Evolutionary conservation across 1,140 invertebrate genomes (phyloP), one percentile per base, ranked within the genome.

Genomic region (Bombus confusus): DNA sequence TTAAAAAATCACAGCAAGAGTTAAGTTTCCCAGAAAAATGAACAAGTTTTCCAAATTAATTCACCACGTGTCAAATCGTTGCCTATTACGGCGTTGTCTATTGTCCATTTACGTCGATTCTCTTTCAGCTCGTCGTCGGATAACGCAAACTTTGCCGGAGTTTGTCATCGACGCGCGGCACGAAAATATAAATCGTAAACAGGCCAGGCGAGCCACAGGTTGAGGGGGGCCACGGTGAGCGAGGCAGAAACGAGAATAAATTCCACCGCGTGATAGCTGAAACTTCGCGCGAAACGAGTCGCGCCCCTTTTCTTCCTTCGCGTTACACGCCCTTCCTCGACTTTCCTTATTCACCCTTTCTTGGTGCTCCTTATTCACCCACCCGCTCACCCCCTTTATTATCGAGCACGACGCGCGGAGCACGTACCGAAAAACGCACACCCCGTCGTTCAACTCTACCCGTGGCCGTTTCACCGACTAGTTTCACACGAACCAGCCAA

Each of bases 161-260:
- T 91, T 91, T 86, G 89, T 91, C 89, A 88, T 91, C 80, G 86
- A 71, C 59, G 71, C 76, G 62, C 62, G 66, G 34, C 83, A 62
- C 75, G 81, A 89, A 91, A 68, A 91, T 91, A 87, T 86, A 91
- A 91, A 91, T 91, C 76, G 90, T 84, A 84, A 91, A 91, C 81
- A 91, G 87, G 72, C 34, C 47, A 34, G 59, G 28, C 59, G 86
- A 83, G 90, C 90, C 84, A 91, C 90, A 91, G 90, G 90, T 91
- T 91, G 90, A 86, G 68, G 34, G 41, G 72, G 15, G 31, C 28
- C 28, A 34, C 15, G 22, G 43, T 39, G 74, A 78, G 31, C 75
- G 41, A 66, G 81, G 37, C 57, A 88, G 68, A 80, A 83, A 86
- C 66, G 87, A 88, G 88, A 88, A 91, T 91, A 91, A 87, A 91